These are phyloP conservation scores for Physeter macrocephalus DNA, from an alignment of 2,113 vertebrate genomes.

Conservation along the genomic window DNA sequence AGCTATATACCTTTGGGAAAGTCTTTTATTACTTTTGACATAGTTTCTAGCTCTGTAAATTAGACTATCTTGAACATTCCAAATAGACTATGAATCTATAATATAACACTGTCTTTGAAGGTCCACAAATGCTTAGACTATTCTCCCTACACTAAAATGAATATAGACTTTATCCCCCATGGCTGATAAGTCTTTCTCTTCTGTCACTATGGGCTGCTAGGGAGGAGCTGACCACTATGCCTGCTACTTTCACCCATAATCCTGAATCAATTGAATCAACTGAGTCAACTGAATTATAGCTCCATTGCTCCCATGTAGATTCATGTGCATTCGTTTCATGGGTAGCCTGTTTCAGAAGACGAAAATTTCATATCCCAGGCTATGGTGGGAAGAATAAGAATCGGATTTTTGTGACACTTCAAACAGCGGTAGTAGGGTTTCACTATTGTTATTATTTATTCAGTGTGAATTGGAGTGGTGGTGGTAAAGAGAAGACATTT, in stretches of 20 bases:
- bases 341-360: neutral
- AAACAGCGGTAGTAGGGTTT: neutral
- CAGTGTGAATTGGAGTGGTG: neutral
- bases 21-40: neutral
- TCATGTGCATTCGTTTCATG: neutral
- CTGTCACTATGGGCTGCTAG: neutral
- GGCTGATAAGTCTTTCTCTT: neutral
- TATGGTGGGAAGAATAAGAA: neutral
- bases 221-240: neutral
- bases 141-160: neutral
- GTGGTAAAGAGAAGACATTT: neutral
- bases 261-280: neutral
- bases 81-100: neutral
- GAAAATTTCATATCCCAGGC: neutral
- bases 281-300: neutral
- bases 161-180: neutral
- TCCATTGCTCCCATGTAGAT: neutral
- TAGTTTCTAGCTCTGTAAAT: neutral
- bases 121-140: neutral
- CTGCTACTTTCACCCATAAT: neutral
- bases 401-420: neutral
- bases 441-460: neutral
- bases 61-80: neutral
- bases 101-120: neutral
- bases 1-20: neutral